Evolutionary conservation across 2,113 vertebrate species (phyloP), one percentile per base, ranked within the genome.

Genomic region (Muscicapa adusta): DNA sequence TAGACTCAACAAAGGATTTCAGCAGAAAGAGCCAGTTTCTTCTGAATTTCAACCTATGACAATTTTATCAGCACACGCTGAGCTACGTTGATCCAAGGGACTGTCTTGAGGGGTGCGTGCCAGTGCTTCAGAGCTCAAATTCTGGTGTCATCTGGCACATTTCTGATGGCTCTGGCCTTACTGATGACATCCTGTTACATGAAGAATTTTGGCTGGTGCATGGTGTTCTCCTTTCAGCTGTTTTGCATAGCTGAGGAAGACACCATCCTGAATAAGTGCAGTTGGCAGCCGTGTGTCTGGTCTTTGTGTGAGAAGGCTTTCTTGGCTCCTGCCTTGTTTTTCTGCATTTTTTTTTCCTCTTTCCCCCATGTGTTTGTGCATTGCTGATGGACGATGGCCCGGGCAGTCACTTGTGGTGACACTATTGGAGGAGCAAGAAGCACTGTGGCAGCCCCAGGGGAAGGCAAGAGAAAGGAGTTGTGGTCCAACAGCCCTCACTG

Each of bases 1-100:
- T 94, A 95, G 91, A 91, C 95, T 95, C 96, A 96, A 96, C 95
- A 96, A 93, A 91, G 33, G 50, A 13, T 87, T 91, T 91, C 94
- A 96, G 74, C 71, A 88, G 91, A 85, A 47, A 0, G 81, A 82
- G 63, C 16, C 54, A 23, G 29, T 82, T 91, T 82, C 87, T 94
- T 72, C 87, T 90, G 94, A 83, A 80, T 95, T 88, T 96, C 95
- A 93, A 62, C 87, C 91, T 66, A 45, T 62, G 93, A 66, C 94
- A 93, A 61, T 36, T 89, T 78, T 89, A 76, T 74, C 68, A 81
- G 38, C 58, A 18, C 71, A 58, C 33, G 0, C 24, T 85, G 87
- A 33, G 18, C 77, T 48, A 5, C 15, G 1, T 7, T 25, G 82
- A 54, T 81, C 79, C 88, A 88, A 92, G 45, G 88, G 78, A 48